Evolutionary conservation across 2,888 invertebrate genomes (phyloP).

Genomic region (Tachina grossa): DNA sequence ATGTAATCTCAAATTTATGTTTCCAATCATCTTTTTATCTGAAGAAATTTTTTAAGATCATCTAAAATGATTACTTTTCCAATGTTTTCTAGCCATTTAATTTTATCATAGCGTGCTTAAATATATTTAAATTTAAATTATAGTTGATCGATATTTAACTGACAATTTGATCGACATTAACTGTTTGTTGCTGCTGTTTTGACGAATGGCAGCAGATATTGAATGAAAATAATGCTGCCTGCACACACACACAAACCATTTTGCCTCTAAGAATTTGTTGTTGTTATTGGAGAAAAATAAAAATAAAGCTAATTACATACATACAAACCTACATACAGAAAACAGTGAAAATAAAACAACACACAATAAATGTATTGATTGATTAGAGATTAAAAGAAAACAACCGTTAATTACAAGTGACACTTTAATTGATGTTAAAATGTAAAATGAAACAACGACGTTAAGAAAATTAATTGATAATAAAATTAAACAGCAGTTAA

Average conservation of each 20-base stretch:
- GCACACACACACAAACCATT: slow-evolving; percentile 43
- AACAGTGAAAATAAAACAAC: slow-evolving; percentile 4
- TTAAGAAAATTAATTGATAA: slow-evolving; percentile 70
- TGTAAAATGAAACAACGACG: slow-evolving; percentile 67
- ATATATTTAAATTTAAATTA: slow-evolving; percentile 56
- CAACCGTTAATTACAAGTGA: slow-evolving; percentile 75
- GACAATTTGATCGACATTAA: slow-evolving; percentile 80
- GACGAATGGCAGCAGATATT: slow-evolving; percentile 58
- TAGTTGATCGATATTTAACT: slow-evolving; percentile 77
- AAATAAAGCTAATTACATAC: not conserved
- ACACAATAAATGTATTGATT: slow-evolving; percentile 6
- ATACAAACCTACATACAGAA: not conserved
- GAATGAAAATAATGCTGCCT: slow-evolving; percentile 18
- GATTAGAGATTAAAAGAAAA: slow-evolving; percentile 35
- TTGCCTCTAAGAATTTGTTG: slow-evolving; percentile 59
- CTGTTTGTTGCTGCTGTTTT: slow-evolving; percentile 79
- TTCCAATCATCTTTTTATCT: not conserved
- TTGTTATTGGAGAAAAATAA: slow-evolving; percentile 20
- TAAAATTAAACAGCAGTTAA: slow-evolving; percentile 22
- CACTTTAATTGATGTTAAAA: slow-evolving; percentile 79
- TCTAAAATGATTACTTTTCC: slow-evolving; percentile 25
- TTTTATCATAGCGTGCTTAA: slow-evolving; percentile 59
- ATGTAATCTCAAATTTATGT: not conserved
- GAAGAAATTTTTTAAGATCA: not conserved
- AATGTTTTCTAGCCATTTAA: slow-evolving; percentile 31